Conservation (phyloP, 2,797 vertebrate genomes). For the Gymnocypris eckloni region DNA sequence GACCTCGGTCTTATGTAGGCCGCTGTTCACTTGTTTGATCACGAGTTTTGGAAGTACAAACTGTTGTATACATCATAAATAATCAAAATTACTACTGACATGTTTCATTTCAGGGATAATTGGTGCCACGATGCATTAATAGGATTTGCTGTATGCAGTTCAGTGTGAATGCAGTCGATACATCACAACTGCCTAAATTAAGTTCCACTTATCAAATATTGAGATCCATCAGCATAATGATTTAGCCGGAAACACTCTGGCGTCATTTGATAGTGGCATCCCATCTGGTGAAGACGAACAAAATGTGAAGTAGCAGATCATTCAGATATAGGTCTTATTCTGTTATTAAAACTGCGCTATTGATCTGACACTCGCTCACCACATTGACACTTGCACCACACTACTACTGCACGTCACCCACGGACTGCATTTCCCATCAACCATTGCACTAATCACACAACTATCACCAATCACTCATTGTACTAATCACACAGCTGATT, state of each 20-base stretch:
- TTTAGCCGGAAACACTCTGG: not conserved
- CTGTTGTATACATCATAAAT: slow-evolving; percentile 8
- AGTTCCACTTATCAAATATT: slow-evolving; percentile 11
- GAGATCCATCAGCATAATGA: not conserved
- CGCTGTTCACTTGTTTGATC: slow-evolving; percentile 33
- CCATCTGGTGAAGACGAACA: not conserved
- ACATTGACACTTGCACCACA: too few species aligned
- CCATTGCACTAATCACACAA: too few species aligned
- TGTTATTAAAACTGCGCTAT: not conserved
- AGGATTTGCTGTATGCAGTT: not conserved
- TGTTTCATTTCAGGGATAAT: slow-evolving; percentile 20
- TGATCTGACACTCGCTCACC: not conserved
- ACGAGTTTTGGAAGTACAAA: not conserved
- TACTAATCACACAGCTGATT: too few species aligned
- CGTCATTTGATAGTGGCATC: not conserved
- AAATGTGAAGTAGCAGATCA: not conserved
- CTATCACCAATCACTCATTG: too few species aligned
- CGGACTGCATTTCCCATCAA: too few species aligned
- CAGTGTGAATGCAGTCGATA: not conserved
- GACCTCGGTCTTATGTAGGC: slow-evolving; percentile 30
- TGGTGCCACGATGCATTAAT: slow-evolving; percentile 21
- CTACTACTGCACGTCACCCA: too few species aligned
- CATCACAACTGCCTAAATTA: not conserved
- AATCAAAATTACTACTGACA: not conserved
- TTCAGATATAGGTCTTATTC: not conserved